Base-by-base conservation (phyloP, 2,888 invertebrate species). In the Cinara cedri region DNA sequence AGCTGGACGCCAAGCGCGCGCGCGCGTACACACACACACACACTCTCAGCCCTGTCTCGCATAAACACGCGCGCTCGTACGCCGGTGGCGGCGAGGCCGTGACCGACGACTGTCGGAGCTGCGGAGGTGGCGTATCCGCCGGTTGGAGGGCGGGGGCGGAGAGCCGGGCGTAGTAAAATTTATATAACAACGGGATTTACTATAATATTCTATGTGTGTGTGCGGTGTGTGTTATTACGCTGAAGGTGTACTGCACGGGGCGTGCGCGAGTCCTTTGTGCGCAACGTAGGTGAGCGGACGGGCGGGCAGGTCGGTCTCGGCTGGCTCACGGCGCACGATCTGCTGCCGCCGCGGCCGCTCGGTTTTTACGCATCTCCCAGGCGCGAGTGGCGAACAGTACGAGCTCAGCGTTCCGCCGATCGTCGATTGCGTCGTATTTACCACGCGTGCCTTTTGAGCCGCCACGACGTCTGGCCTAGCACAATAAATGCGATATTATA, bases 201-300 rank as follows among this genome's bases (percentile, higher is more conserved):
- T 78, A 78, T 34, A 60, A 75, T 68, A 51, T 54, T 51, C 70
- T 74, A 8, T 72, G 19, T 46, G 24, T 24, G 54, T 16, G 66
- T 62, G 60, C 26, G 72, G 54, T 16, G 66, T 62, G 60, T 49
- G 72, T 62, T 72, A 57, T 72, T 72, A 49, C 57, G 42, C 11
- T 19, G 63, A 63, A 76, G 75, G 75, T 55, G 65, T 21, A 34
- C 34, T 6, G 42, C 68, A 60, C 70, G 49, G 51, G 60, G 60
- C 70, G 78, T 78, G 70, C 70, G 78, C 78, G 78, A 68, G 60
- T 76, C 75, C 66, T 76, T 76, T 76, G 75, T 68, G 78, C 60
- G 68, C 60, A 51, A 46, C 49, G 34, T 26, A 0, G 76, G 65
- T 44, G 63, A 16, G 63, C 21, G 74, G 24, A 42, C 16, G 63